Percentiles rank a stretch among this genome's conserved stretches.
phyloP scores from a whole-genome alignment of 2,113 vertebrate species.

The Gopherus evgoodei region DNA sequence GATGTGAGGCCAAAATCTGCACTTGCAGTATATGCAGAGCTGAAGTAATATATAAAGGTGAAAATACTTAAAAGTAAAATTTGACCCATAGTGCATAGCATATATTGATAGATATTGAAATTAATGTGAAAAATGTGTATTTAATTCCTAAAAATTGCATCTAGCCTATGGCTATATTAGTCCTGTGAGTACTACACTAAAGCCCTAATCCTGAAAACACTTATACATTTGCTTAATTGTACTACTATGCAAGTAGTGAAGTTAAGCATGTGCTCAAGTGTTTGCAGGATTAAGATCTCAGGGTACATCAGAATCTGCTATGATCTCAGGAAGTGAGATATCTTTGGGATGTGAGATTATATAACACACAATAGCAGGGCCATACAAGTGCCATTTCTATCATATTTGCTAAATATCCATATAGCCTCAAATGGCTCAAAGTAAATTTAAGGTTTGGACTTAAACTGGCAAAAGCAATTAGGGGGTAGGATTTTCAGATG shows the following conservation, averaged over 20 bases:
- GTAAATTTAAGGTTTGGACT: not conserved
- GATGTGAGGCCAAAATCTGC: not conserved
- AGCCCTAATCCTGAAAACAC: not conserved
- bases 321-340: not conserved
- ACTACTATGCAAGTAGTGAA: not conserved
- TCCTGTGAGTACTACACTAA: not conserved
- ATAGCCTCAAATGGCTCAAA: not conserved
- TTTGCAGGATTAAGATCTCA: not conserved
- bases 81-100: not conserved
- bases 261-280: not conserved
- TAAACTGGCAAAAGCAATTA: not conserved
- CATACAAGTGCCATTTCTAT: not conserved
- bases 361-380: not conserved
- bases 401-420: not conserved
- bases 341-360: not conserved
- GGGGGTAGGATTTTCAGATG: not conserved
- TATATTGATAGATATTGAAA: not conserved
- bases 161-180: too few relatives aligned
- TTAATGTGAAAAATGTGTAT: not conserved
- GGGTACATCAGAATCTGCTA: not conserved
- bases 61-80: not conserved
- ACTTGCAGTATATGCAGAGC: not conserved
- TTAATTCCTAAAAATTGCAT: not conserved
- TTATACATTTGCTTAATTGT: not conserved
- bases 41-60: not conserved